These are phyloP conservation scores for Petrocephalus sullivani DNA, from an alignment of 2,797 vertebrate genomes.

Conservation along the genomic window DNA sequence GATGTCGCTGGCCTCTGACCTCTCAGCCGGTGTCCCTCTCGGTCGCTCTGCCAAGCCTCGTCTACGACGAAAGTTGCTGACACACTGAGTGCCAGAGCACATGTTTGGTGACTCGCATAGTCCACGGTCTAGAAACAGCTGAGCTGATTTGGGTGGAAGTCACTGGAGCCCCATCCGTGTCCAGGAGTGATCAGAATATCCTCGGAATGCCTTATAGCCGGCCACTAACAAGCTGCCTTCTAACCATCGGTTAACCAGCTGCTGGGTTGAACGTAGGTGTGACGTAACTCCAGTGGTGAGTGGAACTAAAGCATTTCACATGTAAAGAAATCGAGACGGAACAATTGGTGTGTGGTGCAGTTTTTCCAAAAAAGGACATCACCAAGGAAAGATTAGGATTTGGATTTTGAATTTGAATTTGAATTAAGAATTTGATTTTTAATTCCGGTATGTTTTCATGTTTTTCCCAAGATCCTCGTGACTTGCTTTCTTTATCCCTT, in stretches of 20 bases:
- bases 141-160: constrained; percentile 58
- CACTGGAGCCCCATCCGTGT: constrained; percentile 43
- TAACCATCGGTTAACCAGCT: not conserved
- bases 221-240: not conserved
- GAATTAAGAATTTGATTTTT: constrained; percentile 13
- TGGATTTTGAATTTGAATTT: too few relatives aligned
- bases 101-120: constrained; percentile 41
- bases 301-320: not conserved
- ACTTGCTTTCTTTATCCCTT: constrained; percentile 26
- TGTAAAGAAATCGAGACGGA: not conserved
- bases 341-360: not conserved
- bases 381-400: constrained; percentile 24
- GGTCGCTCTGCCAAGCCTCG: constrained; percentile 39
- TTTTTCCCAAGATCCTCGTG: constrained; percentile 31
- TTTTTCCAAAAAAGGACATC: not conserved
- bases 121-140: constrained; percentile 67
- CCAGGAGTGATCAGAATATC: constrained; percentile 60
- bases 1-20: not conserved
- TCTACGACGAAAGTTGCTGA: constrained; percentile 45
- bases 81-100: constrained; percentile 38
- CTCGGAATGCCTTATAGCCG: constrained; percentile 49
- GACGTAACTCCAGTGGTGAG: not conserved
- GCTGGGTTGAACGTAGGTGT: not conserved
- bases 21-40: constrained; percentile 30
- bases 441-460: constrained; percentile 38